These are phyloP conservation scores for Rhodinocichla rosea DNA, from an alignment of 2,113 vertebrate genomes.

Conservation along the genomic window DNA sequence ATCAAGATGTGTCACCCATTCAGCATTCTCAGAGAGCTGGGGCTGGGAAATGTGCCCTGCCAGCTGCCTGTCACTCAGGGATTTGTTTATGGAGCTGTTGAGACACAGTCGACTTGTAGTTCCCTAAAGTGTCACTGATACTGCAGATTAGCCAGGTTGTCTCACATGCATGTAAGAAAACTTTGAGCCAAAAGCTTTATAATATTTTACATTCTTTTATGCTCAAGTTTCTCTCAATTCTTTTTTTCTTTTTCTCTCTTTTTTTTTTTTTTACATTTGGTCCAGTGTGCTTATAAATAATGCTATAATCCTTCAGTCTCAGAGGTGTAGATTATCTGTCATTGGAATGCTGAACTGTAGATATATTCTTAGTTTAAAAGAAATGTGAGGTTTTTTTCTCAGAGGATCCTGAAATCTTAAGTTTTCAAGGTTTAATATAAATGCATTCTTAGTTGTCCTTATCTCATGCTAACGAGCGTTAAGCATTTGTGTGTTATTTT, in stretches of 20 bases:
- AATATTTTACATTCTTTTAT: background rate
- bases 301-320: background rate
- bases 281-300: background rate
- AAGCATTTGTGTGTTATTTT: background rate
- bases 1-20: background rate
- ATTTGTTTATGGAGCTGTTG: background rate
- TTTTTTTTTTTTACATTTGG: background rate
- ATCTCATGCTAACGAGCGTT: background rate
- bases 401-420: background rate
- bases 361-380: background rate
- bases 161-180: background rate
- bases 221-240: background rate
- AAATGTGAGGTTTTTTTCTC: background rate
- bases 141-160: background rate
- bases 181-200: background rate
- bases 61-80: background rate
- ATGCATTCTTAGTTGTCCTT: background rate
- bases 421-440: background rate
- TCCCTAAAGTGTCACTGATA: background rate
- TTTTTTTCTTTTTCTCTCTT: background rate
- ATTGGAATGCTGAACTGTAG: background rate
- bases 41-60: background rate
- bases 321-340: background rate
- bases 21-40: background rate
- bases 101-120: background rate